Conservation (phyloP, 2,797 vertebrate genomes). For the Chromobotia macracanthus region DNA sequence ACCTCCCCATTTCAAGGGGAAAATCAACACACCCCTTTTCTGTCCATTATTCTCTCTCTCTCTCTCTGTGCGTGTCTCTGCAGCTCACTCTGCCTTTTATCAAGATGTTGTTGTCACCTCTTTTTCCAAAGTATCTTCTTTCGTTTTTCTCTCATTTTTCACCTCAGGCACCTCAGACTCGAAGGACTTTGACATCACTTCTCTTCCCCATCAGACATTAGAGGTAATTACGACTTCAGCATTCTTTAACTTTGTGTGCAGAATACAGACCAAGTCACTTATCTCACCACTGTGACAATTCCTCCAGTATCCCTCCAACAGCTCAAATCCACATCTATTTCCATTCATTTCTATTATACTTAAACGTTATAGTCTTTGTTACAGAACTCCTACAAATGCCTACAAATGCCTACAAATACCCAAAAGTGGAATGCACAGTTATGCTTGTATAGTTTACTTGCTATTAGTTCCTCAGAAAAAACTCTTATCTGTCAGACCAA, state of each 20-base stretch:
- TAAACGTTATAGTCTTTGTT: too few species aligned
- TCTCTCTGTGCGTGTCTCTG: background rate
- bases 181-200: slow-evolving; percentile 6
- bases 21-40: background rate
- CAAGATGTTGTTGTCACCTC: slow-evolving; percentile 39
- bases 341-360: background rate
- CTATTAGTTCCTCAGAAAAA: background rate
- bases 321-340: background rate
- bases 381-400: too few species aligned
- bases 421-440: background rate
- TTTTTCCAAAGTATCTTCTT: slow-evolving; percentile 13
- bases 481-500: background rate
- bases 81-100: background rate
- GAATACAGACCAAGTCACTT: background rate
- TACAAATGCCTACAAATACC: too few species aligned
- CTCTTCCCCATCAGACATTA: slow-evolving; percentile 5
- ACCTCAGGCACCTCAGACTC: slow-evolving; percentile 19
- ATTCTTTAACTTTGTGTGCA: background rate
- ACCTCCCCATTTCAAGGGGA: background rate
- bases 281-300: background rate
- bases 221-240: background rate
- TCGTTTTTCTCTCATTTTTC: slow-evolving; percentile 13
- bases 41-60: background rate
- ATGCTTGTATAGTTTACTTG: background rate
- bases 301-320: background rate